Evolutionary conservation across 2,113 vertebrate genomes (phyloP).

Genomic region (Bufo gargarizans): DNA sequence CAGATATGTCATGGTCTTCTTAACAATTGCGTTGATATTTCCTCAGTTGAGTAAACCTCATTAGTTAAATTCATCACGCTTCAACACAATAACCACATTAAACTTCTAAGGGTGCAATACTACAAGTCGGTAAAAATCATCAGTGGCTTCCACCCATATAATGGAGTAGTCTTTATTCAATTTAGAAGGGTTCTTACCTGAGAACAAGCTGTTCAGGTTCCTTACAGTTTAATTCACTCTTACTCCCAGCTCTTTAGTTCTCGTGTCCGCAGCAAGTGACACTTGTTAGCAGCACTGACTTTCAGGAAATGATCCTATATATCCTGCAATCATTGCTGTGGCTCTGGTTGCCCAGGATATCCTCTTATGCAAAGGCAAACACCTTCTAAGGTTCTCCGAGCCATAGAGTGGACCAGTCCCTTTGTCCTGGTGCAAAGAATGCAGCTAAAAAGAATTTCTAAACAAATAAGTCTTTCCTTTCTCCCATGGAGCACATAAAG

Average conservation of each 20-base stretch:
- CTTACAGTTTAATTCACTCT: neutral
- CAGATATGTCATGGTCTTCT: neutral
- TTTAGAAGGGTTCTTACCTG: conserved; percentile 40
- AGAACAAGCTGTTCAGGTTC: neutral
- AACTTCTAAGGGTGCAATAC: neutral
- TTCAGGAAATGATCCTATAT: conserved; percentile 68
- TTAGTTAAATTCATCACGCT: neutral
- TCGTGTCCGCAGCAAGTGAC: conserved; percentile 19
- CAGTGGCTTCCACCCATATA: neutral
- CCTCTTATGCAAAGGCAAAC: conserved; percentile 54
- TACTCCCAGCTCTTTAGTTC: conserved; percentile 15
- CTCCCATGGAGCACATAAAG: conserved; percentile 44
- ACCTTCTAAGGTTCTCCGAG: conserved; percentile 47
- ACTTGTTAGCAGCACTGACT: conserved; percentile 53
- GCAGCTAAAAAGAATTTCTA: conserved; percentile 23
- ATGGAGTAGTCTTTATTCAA: neutral
- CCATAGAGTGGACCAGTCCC: conserved; percentile 17
- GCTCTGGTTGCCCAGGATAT: conserved; percentile 47
- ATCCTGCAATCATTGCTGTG: conserved; percentile 62
- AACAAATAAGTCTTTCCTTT: conserved; percentile 46
- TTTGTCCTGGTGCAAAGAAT: conserved; percentile 28
- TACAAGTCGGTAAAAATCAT: neutral
- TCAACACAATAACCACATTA: neutral
- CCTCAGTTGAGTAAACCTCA: neutral
- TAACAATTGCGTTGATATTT: neutral